Percentiles rank a stretch among this genome's conserved stretches.
Conservation (phyloP, 2,888 invertebrate species). For the Tridacna gigas region DNA sequence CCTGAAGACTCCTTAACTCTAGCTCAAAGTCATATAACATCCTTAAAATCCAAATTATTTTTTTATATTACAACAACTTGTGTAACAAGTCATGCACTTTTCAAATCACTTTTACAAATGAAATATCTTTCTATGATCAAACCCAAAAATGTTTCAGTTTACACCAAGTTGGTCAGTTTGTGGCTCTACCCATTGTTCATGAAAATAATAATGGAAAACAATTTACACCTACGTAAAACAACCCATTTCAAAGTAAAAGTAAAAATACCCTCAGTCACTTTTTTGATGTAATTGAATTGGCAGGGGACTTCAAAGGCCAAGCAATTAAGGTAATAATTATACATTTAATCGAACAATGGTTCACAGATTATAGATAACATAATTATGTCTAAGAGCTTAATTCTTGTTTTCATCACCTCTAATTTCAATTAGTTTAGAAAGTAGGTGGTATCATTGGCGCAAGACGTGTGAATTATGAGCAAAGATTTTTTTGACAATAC, state of each 20-base stretch:
- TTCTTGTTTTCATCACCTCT: slow-evolving; percentile 10
- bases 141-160: background rate
- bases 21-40: slow-evolving; percentile 32
- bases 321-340: slow-evolving; percentile 26
- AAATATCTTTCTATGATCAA: background rate
- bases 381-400: too few relatives aligned
- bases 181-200: slow-evolving; percentile 4
- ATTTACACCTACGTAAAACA: slow-evolving; percentile 8
- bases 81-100: background rate
- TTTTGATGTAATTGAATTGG: slow-evolving; percentile 13
- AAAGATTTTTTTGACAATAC: background rate
- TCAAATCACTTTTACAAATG: background rate
- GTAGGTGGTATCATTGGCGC: background rate
- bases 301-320: slow-evolving; percentile 3
- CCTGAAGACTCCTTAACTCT: slow-evolving; percentile 15
- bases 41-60: background rate
- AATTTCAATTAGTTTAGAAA: slow-evolving; percentile 15
- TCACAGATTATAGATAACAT: background rate
- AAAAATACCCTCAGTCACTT: background rate
- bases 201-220: background rate
- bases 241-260: slow-evolving; percentile 10
- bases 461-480: background rate
- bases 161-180: background rate
- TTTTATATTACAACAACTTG: background rate
- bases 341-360: background rate